Base-by-base conservation (phyloP, 2,113 vertebrate genomes). In the Otis tarda region DNA sequence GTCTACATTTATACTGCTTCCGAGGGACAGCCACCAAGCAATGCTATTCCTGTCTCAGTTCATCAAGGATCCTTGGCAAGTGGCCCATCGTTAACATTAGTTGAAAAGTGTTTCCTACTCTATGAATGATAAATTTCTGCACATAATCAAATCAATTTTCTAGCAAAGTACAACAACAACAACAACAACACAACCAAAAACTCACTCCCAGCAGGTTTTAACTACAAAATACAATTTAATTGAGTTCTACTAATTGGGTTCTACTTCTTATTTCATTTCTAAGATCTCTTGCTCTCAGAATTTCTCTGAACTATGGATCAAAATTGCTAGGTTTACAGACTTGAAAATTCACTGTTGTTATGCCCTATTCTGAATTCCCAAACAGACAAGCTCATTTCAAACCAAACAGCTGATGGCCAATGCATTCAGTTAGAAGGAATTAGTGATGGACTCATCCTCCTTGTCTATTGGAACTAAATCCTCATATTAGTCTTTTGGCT, bases 371-470 rank as follows among this genome's bases (percentile, higher is more conserved):
- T 92, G 61, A 81, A 50, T 93, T 53, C 28, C 22, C 63, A 65
- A 3, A 14, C 23, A 61, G 67, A 13, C 7, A 77, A 10, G 8
- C 6, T 59, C 30, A 56, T 53, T 90, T 83, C 22, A 37, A 35
- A 57, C 14, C 20, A 76, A 23, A 43, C 18, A 86, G 33, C 27
- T 80, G 43, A 77, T 65, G 35, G 15, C 5, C 63, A 57, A 7
- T 30, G 23, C 45, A 53, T 59, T 94, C 23, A 86, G 50, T 23
- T 17, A 78, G 12, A 79, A 75, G 13, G 35, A 85, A 59, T 52
- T 71, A 70, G 43, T 76, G n/a, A 65, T 0, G 0, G 41, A 56
- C 8, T 76, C 20, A 33, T 21, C 4, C 3, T 73, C 20, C 9
- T 16, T 69, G 14, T 53, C 14, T 57, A 7, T 53, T 73, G 68